Evolutionary conservation across 1,140 invertebrate genomes (phyloP).

Genomic region (Berghia stephanieae): DNA sequence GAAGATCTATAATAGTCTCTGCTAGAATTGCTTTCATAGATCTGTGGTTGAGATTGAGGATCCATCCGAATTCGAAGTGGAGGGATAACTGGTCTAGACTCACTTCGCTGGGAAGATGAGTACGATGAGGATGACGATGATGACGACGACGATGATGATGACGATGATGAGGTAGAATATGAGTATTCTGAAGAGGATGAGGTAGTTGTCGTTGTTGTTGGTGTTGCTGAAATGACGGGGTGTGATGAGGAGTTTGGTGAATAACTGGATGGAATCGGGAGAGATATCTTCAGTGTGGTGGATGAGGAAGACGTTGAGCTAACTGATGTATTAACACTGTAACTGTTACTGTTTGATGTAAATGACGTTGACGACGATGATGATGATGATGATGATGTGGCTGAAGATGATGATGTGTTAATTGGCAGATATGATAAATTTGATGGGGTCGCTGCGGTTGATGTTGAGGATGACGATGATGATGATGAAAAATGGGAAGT

Average conservation of each 20-base stretch:
- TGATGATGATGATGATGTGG: constrained; percentile 14
- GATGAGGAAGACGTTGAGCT: too few relatives aligned
- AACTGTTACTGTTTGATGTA: not conserved
- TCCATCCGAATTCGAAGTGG: constrained; percentile 32
- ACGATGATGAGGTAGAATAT: not conserved
- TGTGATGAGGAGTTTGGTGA: not conserved
- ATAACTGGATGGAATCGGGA: too few relatives aligned
- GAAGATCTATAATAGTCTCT: not conserved
- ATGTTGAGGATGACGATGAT: too few relatives aligned
- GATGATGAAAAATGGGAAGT: too few relatives aligned
- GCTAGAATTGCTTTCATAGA: constrained; percentile 23
- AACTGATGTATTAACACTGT: not conserved
- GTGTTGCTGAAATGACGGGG: not conserved
- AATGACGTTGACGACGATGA: constrained; percentile 19
- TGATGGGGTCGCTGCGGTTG: too few relatives aligned
- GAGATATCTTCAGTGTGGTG: too few relatives aligned
- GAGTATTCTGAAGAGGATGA: not conserved
- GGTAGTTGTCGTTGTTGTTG: not conserved
- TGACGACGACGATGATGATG: constrained; percentile 1
- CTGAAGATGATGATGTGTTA: constrained; percentile 5
- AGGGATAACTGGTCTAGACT: constrained; percentile 24
- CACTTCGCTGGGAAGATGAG: not conserved
- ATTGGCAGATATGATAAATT: too few relatives aligned
- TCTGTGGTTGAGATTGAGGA: constrained; percentile 19
- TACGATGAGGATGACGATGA: not conserved